These are phyloP conservation scores for Babylonia areolata DNA, from an alignment of 1,140 invertebrate species.

Conservation along the genomic window DNA sequence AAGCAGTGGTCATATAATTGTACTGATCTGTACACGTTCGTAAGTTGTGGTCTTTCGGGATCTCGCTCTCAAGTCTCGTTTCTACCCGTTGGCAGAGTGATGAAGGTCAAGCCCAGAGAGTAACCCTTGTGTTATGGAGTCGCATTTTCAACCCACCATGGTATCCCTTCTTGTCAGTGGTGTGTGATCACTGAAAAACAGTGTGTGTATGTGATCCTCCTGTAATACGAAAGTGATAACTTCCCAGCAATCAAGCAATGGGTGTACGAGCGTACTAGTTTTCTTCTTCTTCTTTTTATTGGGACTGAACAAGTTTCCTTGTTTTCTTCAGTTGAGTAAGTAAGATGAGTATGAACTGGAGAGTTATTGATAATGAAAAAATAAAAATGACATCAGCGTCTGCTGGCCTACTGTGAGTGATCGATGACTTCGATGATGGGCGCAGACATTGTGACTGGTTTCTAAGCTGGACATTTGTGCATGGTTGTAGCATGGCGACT, in stretches of 20 bases:
- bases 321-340: no score
- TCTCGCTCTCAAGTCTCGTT: constrained; percentile 4
- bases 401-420: no score
- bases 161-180: not conserved
- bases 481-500: not conserved
- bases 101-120: not conserved
- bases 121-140: not conserved
- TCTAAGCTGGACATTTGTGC: not conserved
- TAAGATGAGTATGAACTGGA: no score
- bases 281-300: no score
- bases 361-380: no score
- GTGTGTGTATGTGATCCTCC: no score
- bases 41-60: not conserved
- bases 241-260: not conserved
- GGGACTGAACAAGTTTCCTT: no score
- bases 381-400: no score
- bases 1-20: no score
- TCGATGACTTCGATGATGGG: no score
- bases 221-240: no score
- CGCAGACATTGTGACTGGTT: not conserved
- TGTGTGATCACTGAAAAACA: not conserved
- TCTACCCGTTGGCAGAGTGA: constrained; percentile 1
- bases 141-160: not conserved
- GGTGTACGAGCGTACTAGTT: not conserved
- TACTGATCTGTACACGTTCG: not conserved